Conservation (phyloP, 2,888 invertebrate species). For the Drosophila niveifrons region DNA sequence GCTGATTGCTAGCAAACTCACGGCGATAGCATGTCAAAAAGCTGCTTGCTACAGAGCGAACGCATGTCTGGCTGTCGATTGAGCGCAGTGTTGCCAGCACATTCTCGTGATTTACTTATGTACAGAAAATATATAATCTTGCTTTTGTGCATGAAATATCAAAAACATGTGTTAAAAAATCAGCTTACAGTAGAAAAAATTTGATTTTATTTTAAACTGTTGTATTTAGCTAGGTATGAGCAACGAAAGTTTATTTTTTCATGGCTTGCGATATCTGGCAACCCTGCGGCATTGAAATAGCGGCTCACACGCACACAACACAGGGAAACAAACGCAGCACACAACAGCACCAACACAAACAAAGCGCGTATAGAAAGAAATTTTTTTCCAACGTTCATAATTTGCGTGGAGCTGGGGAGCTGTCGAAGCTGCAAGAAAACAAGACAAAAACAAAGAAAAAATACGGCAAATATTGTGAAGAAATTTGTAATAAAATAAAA, state of each 20-base stretch:
- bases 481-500: conserved; percentile 14
- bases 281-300: conserved; percentile 51
- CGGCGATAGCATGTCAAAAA: conserved; percentile 21
- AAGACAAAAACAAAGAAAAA: neutral
- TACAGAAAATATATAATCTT: neutral
- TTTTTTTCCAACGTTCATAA: conserved; percentile 71
- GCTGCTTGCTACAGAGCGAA: conserved; percentile 52
- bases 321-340: conserved; percentile 52
- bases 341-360: conserved; percentile 45
- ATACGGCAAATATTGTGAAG: conserved; percentile 25
- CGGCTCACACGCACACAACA: conserved; percentile 65
- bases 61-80: conserved; percentile 39
- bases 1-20: conserved; percentile 35
- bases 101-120: conserved; percentile 1
- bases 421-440: conserved; percentile 27
- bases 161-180: rapidly evolving
- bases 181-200: conserved; percentile 15
- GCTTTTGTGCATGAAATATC: rapidly evolving
- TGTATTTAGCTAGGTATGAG: neutral
- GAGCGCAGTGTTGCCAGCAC: conserved; percentile 55
- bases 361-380: conserved; percentile 33
- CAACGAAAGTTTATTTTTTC: neutral
- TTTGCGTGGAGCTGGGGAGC: conserved; percentile 54
- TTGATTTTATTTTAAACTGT: rapidly evolving
- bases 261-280: conserved; percentile 28